Base-by-base conservation (phyloP, 1,140 invertebrate species). In the Dysdera silvatica region DNA sequence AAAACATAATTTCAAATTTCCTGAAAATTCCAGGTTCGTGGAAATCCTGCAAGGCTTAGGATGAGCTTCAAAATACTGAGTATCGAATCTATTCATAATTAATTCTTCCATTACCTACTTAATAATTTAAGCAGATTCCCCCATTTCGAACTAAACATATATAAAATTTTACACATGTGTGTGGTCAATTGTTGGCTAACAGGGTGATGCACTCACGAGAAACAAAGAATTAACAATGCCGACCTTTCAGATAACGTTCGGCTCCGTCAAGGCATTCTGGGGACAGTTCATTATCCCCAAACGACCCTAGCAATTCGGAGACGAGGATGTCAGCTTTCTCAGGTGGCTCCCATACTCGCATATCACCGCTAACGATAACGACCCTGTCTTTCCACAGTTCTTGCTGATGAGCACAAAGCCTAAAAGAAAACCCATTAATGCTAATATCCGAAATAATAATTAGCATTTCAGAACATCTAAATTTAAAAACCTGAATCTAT, bases 191-290 rank as follows among this genome's bases (percentile, higher is more conserved):
- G 4, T 35, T 37, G 29, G 33, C n/a, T 16, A 24, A 20, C 45
- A 14, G n/a, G n/a, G n/a, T n/a, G n/a, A n/a, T n/a, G n/a, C n/a
- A n/a, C n/a, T n/a, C 43, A 45, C 14, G 23, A 45, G 8, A 45
- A 65, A 10, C 3, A 52, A 7, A 6, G 24, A 28, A 45, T 23
- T 53, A 33, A 58, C 40, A 26, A 40, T 8, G 55, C 31, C 69
- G 72, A 85, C 85, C 82, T 80, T 91, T 94, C 0, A 98, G 76
- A 67, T 94, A 87, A 41, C 85, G 83, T 70, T 93, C 85, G 14
- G 92, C 93, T 6, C 95, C 94, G 80, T 99, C 94, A 14, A 99
- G 80, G 79, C 96, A 99, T 77, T 99, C 97, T 0, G 97, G 97
- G 1, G 92, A 96, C 1, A 99, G 81, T 80, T 99, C 97, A 77